Conservation (phyloP, 1,140 invertebrate genomes). For the Mycetomoellerius zeteki region DNA sequence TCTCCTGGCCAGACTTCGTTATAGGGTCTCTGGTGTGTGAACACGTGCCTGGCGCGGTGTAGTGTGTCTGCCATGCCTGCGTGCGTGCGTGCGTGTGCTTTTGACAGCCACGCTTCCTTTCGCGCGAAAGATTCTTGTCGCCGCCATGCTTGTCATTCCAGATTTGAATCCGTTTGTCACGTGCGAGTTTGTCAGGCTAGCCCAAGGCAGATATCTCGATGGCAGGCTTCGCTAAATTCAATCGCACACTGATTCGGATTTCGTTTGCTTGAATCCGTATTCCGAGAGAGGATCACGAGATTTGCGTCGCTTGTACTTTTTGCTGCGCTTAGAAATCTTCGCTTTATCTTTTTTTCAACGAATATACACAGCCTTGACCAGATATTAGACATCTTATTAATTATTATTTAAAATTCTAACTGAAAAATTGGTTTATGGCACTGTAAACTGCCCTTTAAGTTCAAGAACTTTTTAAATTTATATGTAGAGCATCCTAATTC, state of each 20-base stretch:
- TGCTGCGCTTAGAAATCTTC: too few relatives aligned
- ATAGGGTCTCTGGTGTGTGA: neutral
- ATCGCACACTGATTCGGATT: neutral
- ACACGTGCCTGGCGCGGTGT: slow-evolving; percentile 13
- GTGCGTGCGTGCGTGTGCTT: slow-evolving; percentile 13
- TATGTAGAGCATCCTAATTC: too few relatives aligned
- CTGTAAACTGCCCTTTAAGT: too few relatives aligned
- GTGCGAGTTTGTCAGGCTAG: neutral
- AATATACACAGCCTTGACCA: too few relatives aligned
- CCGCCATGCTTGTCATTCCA: slow-evolving; percentile 55
- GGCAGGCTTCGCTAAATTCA: neutral
- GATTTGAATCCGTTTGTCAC: neutral
- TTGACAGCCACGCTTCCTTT: slow-evolving; percentile 49
- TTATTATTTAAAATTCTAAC: too few relatives aligned
- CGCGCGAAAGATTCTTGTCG: neutral
- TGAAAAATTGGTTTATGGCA: too few relatives aligned
- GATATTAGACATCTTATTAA: too few relatives aligned
- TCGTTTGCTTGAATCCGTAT: neutral
- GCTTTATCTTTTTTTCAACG: too few relatives aligned
- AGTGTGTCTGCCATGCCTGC: neutral
- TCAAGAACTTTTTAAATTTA: too few relatives aligned
- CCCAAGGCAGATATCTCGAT: neutral
- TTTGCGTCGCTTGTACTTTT: too few relatives aligned
- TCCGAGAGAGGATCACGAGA: neutral
- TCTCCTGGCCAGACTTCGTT: too few relatives aligned